Percentiles rank a stretch among this genome's conserved stretches.
Evolutionary conservation across 1,140 invertebrate genomes (phyloP).

Genomic region (Scaptomyza pallida): DNA sequence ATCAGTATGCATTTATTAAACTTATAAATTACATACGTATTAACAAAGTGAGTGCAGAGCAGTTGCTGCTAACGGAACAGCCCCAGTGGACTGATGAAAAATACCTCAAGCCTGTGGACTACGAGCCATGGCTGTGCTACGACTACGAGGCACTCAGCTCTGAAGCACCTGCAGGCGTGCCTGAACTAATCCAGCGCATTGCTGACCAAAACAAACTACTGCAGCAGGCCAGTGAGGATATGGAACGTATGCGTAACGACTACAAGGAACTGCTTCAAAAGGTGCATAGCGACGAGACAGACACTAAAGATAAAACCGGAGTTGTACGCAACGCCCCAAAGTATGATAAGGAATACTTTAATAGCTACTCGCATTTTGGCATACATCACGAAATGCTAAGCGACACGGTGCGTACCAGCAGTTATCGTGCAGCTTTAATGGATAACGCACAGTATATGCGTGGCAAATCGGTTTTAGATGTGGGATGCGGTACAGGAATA

Average conservation of each 20-base stretch:
- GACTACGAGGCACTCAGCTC: conserved; percentile 80
- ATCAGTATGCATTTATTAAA: conserved; percentile 93
- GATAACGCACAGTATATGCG: conserved; percentile 89
- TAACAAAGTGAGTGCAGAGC: conserved; percentile 86
- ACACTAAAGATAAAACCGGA: conserved; percentile 45
- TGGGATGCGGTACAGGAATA: conserved; percentile 97
- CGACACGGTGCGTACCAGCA: conserved; percentile 92
- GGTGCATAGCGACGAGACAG: conserved; percentile 59
- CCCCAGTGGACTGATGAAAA: conserved; percentile 89
- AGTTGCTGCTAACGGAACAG: conserved; percentile 85
- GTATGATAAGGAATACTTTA: conserved; percentile 93
- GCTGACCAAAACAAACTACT: conserved; percentile 79
- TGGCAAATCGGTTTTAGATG: conserved; percentile 94
- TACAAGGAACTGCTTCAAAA: conserved; percentile 85
- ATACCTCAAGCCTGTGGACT: conserved; percentile 91
- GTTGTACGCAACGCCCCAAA: conserved; percentile 72
- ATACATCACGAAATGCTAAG: conserved; percentile 98
- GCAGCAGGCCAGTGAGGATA: conserved; percentile 87
- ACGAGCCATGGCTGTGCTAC: conserved; percentile 94
- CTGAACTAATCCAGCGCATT: conserved; percentile 45
- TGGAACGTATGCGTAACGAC: conserved; percentile 87
- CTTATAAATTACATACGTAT: conserved; percentile 93
- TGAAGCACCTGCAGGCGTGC: conserved; percentile 8
- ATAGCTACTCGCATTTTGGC: conserved; percentile 97
- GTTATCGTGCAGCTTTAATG: conserved; percentile 96